Conservation (phyloP, 2,797 vertebrate genomes). For the Harpagifer antarcticus region DNA sequence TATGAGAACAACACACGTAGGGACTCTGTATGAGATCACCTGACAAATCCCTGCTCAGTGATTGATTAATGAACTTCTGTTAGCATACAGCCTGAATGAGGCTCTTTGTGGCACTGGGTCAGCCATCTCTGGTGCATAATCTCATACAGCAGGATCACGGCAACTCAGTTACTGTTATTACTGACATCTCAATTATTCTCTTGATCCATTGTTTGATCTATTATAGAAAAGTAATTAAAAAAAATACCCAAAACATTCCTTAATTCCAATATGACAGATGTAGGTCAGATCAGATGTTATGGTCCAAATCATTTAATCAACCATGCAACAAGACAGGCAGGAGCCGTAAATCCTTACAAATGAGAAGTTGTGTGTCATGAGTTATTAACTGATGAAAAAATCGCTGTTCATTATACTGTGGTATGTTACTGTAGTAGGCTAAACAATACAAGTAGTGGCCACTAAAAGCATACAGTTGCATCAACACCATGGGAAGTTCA, state of each 20-base stretch:
- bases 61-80: background rate
- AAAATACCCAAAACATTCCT: background rate
- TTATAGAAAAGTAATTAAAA: background rate
- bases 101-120: no score
- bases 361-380: background rate
- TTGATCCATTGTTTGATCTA: background rate
- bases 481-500: background rate
- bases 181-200: background rate
- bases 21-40: no score
- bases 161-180: background rate
- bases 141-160: background rate
- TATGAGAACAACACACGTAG: background rate
- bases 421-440: background rate
- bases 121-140: no score
- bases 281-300: background rate
- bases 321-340: background rate
- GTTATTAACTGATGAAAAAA: background rate
- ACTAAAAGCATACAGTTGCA: background rate
- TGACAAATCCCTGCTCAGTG: background rate
- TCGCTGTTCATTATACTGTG: background rate
- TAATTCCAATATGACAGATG: background rate
- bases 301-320: background rate
- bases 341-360: background rate
- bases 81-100: background rate
- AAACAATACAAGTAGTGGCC: background rate